Evolutionary conservation across 2,888 invertebrate species (phyloP).

Genomic region (Lagria hirta): DNA sequence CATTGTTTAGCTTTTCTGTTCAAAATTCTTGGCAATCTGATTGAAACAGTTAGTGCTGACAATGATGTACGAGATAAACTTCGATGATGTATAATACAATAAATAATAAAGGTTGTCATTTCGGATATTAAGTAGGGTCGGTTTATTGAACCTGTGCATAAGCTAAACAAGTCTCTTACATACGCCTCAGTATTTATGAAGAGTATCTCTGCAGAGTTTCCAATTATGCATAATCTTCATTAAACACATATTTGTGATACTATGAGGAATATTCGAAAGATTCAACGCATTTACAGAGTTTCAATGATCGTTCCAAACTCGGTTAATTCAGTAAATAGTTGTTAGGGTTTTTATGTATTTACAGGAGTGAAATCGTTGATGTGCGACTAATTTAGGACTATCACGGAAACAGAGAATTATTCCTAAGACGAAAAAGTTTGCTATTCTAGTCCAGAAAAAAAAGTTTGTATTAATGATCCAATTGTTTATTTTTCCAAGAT

Average conservation of each 20-base stretch:
- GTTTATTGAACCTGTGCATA: conserved; percentile 33
- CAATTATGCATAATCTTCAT: conserved; percentile 14
- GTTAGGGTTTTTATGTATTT: neutral
- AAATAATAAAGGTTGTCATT: conserved; percentile 46
- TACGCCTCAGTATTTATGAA: conserved; percentile 28
- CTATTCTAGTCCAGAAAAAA: no score
- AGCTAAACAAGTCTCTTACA: conserved; percentile 29
- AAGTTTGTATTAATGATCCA: conserved; percentile 34
- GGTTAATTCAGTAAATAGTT: conserved; percentile 5
- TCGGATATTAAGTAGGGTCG: conserved; percentile 42
- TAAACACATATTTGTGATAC: conserved; percentile 28
- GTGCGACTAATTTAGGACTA: neutral
- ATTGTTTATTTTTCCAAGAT: conserved; percentile 43
- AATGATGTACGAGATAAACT: conserved; percentile 45
- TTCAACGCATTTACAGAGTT: conserved; percentile 23
- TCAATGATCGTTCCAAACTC: conserved; percentile 22
- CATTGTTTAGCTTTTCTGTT: no score
- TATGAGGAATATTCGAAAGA: conserved; percentile 20
- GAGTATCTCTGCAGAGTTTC: conserved; percentile 22
- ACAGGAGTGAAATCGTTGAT: neutral
- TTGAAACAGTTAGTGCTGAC: conserved; percentile 40
- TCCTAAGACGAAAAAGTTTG: no score
- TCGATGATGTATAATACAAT: conserved; percentile 45
- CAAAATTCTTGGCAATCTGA: no score
- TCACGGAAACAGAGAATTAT: neutral